phyloP scores from a whole-genome alignment of 64 coral and sea anemone genomes.

The Astreopora myriophthalma region DNA sequence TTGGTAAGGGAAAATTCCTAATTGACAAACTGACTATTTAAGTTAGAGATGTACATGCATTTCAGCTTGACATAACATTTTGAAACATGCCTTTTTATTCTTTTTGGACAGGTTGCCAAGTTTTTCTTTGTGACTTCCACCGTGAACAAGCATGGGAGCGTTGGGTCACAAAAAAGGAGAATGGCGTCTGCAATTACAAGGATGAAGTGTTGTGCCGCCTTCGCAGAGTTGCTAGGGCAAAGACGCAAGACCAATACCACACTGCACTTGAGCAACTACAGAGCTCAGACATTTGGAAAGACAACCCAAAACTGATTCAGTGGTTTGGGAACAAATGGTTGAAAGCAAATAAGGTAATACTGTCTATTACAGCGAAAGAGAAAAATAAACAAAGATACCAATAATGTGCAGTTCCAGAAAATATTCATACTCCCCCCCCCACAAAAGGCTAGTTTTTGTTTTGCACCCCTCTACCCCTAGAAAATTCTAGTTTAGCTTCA shows the following conservation, averaged over 20 bases:
- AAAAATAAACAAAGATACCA: too few species aligned
- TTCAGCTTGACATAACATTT: neutral
- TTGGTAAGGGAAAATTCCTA: neutral
- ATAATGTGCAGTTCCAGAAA: slow-evolving; percentile 6
- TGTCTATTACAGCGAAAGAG: too few species aligned
- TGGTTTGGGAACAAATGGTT: slow-evolving; percentile 59
- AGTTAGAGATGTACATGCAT: neutral
- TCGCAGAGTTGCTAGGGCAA: neutral
- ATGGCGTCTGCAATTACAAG: neutral
- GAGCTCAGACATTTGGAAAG: slow-evolving; percentile 4
- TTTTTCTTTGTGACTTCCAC: slow-evolving; percentile 40
- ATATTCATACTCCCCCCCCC: neutral
- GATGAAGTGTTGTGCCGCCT: neutral
- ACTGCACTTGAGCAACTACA: slow-evolving; percentile 15
- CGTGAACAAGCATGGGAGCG: slow-evolving; percentile 68
- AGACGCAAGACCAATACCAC: neutral
- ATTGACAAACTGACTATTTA: neutral
- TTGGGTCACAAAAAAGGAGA: neutral
- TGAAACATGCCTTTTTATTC: neutral
- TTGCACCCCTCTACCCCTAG: neutral
- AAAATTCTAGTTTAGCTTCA: neutral
- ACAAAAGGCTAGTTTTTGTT: too few species aligned
- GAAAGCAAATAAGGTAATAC: neutral
- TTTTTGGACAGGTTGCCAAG: neutral
- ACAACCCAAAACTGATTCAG: slow-evolving; percentile 6